Evolutionary conservation across 2,888 invertebrate genomes (phyloP).

Genomic region (Coremacera marginata): DNA sequence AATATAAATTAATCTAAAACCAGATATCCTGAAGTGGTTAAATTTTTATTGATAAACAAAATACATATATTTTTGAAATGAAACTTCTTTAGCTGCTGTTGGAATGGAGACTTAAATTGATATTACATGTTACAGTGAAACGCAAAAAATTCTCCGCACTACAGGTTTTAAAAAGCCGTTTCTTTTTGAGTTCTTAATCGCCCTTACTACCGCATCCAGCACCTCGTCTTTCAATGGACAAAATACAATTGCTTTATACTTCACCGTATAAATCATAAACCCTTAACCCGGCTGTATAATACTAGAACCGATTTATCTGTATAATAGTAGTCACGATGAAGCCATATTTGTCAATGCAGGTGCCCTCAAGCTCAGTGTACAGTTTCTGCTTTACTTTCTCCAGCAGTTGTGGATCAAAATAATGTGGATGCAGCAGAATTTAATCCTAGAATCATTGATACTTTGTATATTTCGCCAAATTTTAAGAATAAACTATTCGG

Average conservation of each 20-base stretch:
- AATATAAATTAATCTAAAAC: no score
- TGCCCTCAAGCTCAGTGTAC: slow-evolving; percentile 98
- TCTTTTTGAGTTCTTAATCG: slow-evolving; percentile 97
- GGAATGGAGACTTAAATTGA: no score
- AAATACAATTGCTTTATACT: slow-evolving; percentile 99
- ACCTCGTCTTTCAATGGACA: slow-evolving; percentile 99
- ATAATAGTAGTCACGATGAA: slow-evolving; percentile 99
- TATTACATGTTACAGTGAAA: no score
- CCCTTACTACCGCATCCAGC: slow-evolving; percentile 97
- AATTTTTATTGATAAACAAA: no score
- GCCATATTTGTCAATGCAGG: slow-evolving; percentile 99
- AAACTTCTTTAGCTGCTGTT: no score
- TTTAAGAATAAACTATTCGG: no score
- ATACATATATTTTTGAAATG: no score
- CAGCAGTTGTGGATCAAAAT: slow-evolving; percentile 96
- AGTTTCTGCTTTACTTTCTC: slow-evolving; percentile 98
- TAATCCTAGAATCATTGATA: no score
- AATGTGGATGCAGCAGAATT: slow-evolving; percentile 96
- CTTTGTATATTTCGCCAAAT: no score
- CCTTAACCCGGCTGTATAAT: slow-evolving; percentile 97
- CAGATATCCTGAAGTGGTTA: no score
- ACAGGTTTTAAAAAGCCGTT: no score
- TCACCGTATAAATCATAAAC: slow-evolving; percentile 98
- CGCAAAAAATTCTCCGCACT: no score
- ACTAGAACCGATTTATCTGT: slow-evolving; percentile 97